These are phyloP conservation scores for Choreutis nemorana DNA, from an alignment of 2,888 invertebrate genomes.

Conservation along the genomic window DNA sequence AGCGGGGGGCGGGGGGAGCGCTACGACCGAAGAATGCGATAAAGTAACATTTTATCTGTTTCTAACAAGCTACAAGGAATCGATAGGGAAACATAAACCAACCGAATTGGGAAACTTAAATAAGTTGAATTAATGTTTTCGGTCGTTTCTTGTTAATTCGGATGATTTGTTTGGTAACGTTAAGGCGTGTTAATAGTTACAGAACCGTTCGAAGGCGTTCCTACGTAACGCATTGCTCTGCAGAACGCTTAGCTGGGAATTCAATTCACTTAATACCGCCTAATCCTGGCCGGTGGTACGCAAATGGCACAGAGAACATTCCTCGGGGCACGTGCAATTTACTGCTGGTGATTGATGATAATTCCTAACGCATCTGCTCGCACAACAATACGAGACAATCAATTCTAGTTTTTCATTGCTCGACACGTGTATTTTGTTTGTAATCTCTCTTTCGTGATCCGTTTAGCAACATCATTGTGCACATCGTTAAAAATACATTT, in stretches of 20 bases:
- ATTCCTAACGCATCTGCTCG: conserved; percentile 39
- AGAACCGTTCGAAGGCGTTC: conserved; percentile 20
- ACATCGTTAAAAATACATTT: too few relatives aligned
- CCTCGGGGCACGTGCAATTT: conserved; percentile 53
- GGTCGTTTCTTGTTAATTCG: conserved; percentile 9
- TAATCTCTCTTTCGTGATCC: too few relatives aligned
- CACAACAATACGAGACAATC: too few relatives aligned
- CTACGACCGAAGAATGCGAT: conserved; percentile 20
- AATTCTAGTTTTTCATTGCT: too few relatives aligned
- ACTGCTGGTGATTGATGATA: conserved; percentile 59
- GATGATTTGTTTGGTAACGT: conserved; percentile 4
- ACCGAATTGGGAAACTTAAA: conserved; percentile 42
- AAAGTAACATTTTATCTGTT: conserved; percentile 23
- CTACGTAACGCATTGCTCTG: conserved; percentile 47
- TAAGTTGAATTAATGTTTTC: conserved; percentile 14
- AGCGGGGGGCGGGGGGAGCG: conserved; percentile 4
- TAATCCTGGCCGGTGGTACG: conserved; percentile 47
- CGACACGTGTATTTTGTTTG: too few relatives aligned
- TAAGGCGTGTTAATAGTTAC: conserved; percentile 22
- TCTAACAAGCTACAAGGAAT: conserved; percentile 16
- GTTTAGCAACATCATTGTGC: too few relatives aligned
- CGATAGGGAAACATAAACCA: conserved; percentile 25
- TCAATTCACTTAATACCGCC: conserved; percentile 60
- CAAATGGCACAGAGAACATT: conserved; percentile 49
- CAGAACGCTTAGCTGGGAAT: conserved; percentile 57